Percentiles rank a stretch among this genome's conserved stretches.
phyloP scores from a whole-genome alignment of 2,888 invertebrate genomes.

The Agriotes lineatus region DNA sequence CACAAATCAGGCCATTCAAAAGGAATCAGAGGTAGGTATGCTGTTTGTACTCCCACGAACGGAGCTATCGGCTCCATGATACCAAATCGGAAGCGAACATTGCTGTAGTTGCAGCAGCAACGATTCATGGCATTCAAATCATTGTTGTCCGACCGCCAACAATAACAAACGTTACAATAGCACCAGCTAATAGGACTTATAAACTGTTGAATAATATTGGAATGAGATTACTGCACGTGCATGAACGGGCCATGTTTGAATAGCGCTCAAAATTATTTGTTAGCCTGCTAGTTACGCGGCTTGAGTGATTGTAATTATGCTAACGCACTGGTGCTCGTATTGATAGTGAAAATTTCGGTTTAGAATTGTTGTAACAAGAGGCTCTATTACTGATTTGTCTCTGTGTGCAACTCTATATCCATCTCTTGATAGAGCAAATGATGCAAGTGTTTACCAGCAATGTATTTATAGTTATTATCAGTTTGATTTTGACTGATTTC shows the following conservation, averaged over 20 bases:
- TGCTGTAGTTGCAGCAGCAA: constrained; percentile 13
- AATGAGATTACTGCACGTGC: constrained; percentile 14
- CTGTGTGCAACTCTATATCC: too few relatives aligned
- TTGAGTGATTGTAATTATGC: too few relatives aligned
- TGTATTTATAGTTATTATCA: too few relatives aligned
- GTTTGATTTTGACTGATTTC: too few relatives aligned
- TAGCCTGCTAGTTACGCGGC: not conserved
- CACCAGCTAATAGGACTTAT: constrained; percentile 25
- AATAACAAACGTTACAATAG: constrained; percentile 27
- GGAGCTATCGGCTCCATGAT: constrained; percentile 15
- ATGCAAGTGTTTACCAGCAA: too few relatives aligned
- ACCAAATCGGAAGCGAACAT: constrained; percentile 29
- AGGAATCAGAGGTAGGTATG: constrained; percentile 24
- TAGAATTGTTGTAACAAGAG: too few relatives aligned
- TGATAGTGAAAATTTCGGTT: too few relatives aligned
- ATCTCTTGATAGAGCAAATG: too few relatives aligned
- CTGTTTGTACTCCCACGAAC: constrained; percentile 5
- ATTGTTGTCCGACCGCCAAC: constrained; percentile 23
- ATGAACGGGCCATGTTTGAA: not conserved
- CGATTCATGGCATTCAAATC: constrained; percentile 26
- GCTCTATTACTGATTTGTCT: too few relatives aligned
- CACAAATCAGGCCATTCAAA: constrained; percentile 28
- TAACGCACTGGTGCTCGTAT: too few relatives aligned
- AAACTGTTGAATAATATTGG: constrained; percentile 22
- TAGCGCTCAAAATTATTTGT: not conserved